Evolutionary conservation across 2,113 vertebrate genomes (phyloP).

Genomic region (Megaceryle maxima): DNA sequence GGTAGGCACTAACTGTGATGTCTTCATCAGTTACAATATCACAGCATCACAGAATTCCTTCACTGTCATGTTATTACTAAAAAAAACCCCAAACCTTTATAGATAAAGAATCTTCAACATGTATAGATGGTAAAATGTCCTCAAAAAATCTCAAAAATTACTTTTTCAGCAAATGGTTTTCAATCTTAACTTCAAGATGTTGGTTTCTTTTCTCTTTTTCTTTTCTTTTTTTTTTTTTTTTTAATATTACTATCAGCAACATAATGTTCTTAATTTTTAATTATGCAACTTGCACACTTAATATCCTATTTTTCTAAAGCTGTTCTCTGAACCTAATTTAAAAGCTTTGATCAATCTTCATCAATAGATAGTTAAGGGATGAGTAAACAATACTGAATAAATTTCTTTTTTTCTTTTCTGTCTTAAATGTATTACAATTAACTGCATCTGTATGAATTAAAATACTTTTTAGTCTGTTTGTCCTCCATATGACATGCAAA

Average conservation of each 20-base stretch:
- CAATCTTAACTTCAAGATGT: neutral
- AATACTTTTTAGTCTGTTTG: neutral
- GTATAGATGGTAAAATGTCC: neutral
- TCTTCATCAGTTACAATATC: neutral
- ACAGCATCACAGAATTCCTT: neutral
- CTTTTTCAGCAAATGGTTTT: neutral
- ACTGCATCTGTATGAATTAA: neutral
- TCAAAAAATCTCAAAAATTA: neutral
- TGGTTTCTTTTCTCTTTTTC: neutral
- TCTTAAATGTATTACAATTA: neutral
- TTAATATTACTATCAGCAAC: neutral
- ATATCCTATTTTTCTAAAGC: neutral
- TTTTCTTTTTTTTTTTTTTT: neutral
- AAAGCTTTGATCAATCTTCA: neutral
- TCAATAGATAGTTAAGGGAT: neutral
- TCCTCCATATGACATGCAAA: neutral
- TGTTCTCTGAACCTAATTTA: neutral
- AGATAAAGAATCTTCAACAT: neutral
- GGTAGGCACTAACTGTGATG: neutral
- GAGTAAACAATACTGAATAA: neutral
- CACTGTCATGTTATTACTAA: neutral
- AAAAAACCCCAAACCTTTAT: neutral
- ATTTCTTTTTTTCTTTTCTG: neutral
- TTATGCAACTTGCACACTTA: neutral
- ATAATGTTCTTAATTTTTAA: neutral